Evolutionary conservation across 2,888 invertebrate genomes (phyloP).

Genomic region (Bibio marci): DNA sequence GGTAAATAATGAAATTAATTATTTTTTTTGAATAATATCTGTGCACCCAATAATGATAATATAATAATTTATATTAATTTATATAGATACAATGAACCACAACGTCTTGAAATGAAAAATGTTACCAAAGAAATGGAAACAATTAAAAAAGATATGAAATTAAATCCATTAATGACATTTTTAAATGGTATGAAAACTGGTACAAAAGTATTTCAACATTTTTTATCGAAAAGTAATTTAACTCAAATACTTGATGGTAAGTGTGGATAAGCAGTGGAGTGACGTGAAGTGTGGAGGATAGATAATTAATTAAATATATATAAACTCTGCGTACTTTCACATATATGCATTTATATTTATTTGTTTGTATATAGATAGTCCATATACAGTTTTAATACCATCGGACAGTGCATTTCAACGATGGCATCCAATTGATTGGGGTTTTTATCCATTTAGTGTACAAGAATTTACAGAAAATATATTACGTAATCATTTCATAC

Average conservation of each 20-base stretch:
- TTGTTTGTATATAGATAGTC: conserved; percentile 20
- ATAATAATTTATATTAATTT: conserved; percentile 1
- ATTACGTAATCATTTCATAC: conserved; percentile 41
- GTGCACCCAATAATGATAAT: too few species aligned
- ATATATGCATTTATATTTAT: too few species aligned
- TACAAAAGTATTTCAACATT: conserved; percentile 44
- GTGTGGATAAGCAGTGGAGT: conserved; percentile 10
- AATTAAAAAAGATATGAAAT: conserved; percentile 21
- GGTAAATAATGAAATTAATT: conserved; percentile 15
- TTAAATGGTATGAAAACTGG: conserved; percentile 42
- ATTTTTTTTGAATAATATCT: conserved; percentile 8
- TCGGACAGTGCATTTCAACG: conserved; percentile 46
- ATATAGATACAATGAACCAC: conserved; percentile 27
- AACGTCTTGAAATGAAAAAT: conserved; percentile 25
- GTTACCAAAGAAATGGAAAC: conserved; percentile 21
- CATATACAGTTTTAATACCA: conserved; percentile 44
- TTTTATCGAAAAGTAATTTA: conserved; percentile 40
- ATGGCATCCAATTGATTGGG: conserved; percentile 54
- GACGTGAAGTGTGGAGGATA: too few species aligned
- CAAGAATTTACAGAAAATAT: conserved; percentile 44
- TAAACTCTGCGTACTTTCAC: too few species aligned
- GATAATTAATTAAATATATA: too few species aligned
- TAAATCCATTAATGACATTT: conserved; percentile 29
- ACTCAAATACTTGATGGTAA: conserved; percentile 37
- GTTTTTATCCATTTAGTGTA: conserved; percentile 49